These are phyloP conservation scores for Palythoa heliodiscus DNA, from an alignment of 92 coral and sea anemone genomes.

Conservation along the genomic window DNA sequence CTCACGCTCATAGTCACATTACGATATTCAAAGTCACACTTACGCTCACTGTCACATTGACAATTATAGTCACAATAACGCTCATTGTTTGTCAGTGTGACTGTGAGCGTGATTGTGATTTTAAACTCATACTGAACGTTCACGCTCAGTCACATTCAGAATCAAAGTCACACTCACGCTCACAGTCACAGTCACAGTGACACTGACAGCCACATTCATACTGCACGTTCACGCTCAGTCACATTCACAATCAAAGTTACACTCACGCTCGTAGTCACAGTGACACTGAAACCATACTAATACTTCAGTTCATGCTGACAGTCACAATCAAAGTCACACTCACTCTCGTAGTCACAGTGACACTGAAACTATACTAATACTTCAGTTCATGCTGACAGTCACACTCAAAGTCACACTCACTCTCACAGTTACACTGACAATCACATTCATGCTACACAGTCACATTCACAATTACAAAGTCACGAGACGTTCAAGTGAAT, in stretches of 20 bases:
- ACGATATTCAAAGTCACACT: too few species aligned
- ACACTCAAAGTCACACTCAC: neutral
- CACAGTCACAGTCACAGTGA: neutral
- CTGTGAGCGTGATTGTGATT: too few species aligned
- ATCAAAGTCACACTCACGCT: too few species aligned
- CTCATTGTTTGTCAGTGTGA: neutral
- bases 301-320: neutral
- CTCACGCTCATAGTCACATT: too few species aligned
- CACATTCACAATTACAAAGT: too few species aligned
- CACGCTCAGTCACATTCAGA: too few species aligned
- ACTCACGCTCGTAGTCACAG: neutral
- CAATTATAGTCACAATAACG: too few species aligned
- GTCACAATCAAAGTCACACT: neutral
- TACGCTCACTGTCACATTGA: too few species aligned
- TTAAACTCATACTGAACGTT: too few species aligned
- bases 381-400: neutral
- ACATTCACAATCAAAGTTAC: neutral
- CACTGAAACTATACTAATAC: neutral
- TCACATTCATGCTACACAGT: too few species aligned
- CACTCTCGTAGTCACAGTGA: neutral
- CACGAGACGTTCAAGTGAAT: too few species aligned
- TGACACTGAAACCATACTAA: neutral
- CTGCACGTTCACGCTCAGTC: neutral
- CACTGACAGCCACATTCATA: neutral
- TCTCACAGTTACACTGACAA: neutral